Conservation (phyloP, 2,888 invertebrate species). For the Chaetoderma sp. region DNA sequence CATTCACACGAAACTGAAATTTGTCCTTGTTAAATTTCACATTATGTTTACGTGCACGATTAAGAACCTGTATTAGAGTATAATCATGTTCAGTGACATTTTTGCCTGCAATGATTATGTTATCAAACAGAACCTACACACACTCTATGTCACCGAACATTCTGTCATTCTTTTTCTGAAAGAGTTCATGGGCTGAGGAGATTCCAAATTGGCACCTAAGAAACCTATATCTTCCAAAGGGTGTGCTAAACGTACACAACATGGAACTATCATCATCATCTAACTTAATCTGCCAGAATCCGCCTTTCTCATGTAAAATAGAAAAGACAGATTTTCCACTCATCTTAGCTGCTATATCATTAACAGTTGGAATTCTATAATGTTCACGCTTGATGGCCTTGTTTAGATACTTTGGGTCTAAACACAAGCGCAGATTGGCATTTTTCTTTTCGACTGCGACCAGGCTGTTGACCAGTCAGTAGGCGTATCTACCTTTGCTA, state of each 20-base stretch:
- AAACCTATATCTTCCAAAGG: conserved; percentile 29
- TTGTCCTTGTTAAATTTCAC: conserved; percentile 37
- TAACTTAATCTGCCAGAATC: conserved; percentile 37
- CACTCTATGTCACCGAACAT: too few species aligned
- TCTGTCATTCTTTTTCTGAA: conserved; percentile 31
- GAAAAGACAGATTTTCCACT: conserved; percentile 31
- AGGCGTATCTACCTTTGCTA: not conserved
- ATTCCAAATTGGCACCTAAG: conserved; percentile 36
- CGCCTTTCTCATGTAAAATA: conserved; percentile 33
- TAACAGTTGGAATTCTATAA: too few species aligned
- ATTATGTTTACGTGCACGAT: conserved; percentile 22
- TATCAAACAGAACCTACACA: conserved; percentile 34
- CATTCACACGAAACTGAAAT: conserved; percentile 19
- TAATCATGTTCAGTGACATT: conserved; percentile 35
- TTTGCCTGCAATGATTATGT: conserved; percentile 34
- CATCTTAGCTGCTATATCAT: conserved; percentile 3
- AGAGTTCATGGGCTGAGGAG: conserved; percentile 28
- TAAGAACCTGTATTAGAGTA: conserved; percentile 30
- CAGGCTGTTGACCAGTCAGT: too few species aligned
- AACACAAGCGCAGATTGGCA: too few species aligned
- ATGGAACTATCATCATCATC: too few species aligned
- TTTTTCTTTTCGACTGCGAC: not conserved
- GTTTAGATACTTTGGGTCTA: too few species aligned
- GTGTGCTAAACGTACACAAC: conserved; percentile 40
- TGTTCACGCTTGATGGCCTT: too few species aligned